These are phyloP conservation scores for Sclerurus mexicanus DNA, from an alignment of 2,113 vertebrate species.

Conservation along the genomic window DNA sequence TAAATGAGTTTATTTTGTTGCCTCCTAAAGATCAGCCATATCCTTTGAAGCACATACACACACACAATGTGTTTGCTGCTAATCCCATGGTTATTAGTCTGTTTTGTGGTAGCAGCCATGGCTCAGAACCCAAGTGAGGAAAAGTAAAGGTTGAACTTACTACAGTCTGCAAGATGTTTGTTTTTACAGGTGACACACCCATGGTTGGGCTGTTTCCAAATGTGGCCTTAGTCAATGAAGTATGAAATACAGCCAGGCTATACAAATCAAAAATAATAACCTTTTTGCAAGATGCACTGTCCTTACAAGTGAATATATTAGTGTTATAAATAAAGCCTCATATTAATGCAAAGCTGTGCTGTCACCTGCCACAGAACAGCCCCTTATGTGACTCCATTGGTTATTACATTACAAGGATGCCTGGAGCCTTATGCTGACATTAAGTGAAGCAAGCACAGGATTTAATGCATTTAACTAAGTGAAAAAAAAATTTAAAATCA, in stretches of 20 bases:
- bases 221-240: neutral
- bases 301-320: neutral
- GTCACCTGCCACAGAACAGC: conserved; percentile 15
- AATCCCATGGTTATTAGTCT: neutral
- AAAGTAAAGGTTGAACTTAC: neutral
- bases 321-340: neutral
- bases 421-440: conserved; percentile 60
- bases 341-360: conserved; percentile 1
- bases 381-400: neutral
- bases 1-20: neutral
- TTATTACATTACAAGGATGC: conserved; percentile 61
- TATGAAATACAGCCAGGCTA: neutral
- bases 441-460: conserved; percentile 33
- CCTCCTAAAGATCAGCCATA: neutral
- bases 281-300: neutral
- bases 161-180: neutral
- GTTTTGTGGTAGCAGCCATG: neutral
- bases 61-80: neutral
- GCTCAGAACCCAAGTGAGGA: neutral
- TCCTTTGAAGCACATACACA: neutral
- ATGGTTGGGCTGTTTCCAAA: neutral
- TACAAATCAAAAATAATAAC: neutral
- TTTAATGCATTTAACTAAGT: conserved; percentile 60
- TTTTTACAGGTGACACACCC: neutral
- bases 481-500: neutral